Conservation (phyloP, 2,888 invertebrate species). For the Leucophora obtusa region DNA sequence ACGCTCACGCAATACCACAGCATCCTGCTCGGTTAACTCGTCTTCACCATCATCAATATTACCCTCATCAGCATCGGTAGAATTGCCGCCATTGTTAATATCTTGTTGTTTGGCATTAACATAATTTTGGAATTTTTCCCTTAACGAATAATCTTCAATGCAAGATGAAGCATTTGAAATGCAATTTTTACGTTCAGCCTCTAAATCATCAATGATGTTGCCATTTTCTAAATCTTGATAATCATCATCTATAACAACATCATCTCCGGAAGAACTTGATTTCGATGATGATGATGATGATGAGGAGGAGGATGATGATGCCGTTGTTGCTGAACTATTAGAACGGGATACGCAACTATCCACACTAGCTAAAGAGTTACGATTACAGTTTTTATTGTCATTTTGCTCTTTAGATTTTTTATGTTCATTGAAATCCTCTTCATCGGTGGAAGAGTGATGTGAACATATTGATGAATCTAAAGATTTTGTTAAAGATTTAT, state of each 20-base stretch:
- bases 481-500: conserved; percentile 40
- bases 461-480: conserved; percentile 60
- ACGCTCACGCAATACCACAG: conserved; percentile 51
- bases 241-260: conserved; percentile 70
- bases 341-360: conserved; percentile 76
- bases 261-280: conserved; percentile 67
- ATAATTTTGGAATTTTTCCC: conserved; percentile 77
- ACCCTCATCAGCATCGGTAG: conserved; percentile 65
- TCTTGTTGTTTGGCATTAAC: conserved; percentile 71
- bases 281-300: conserved; percentile 64
- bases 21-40: conserved; percentile 4
- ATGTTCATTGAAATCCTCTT: conserved; percentile 52
- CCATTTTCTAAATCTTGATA: conserved; percentile 77
- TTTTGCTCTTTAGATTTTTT: conserved; percentile 22
- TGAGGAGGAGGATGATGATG: conserved; percentile 65
- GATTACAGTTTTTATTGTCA: conserved; percentile 69
- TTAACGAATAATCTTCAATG: conserved; percentile 76
- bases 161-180: conserved; percentile 74
- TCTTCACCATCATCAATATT: conserved; percentile 55
- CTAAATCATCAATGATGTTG: conserved; percentile 71
- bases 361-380: conserved; percentile 77
- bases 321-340: conserved; percentile 66
- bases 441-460: conserved; percentile 56
- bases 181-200: conserved; percentile 67
- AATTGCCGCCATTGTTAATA: conserved; percentile 41